A percentile compares a stretch with the other conserved stretches of the same genome.
phyloP scores from a whole-genome alignment of 2,888 invertebrate species.

The Eurois occulta region DNA sequence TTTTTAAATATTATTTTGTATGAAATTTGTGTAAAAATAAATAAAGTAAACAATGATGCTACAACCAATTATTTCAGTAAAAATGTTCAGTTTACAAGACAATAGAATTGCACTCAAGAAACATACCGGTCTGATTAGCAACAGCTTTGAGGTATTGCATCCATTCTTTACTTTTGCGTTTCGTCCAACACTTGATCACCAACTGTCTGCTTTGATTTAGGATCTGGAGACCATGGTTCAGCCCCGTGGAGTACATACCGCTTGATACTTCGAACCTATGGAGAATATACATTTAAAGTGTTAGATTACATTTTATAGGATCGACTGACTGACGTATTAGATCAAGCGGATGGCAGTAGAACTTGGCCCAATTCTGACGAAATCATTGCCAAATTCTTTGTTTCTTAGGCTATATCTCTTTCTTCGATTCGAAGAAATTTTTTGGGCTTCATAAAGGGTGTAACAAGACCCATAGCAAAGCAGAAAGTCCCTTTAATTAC shows the following conservation, averaged over 20 bases:
- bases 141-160: constrained; percentile 93
- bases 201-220: constrained; percentile 96
- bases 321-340: neutral
- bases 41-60: no score
- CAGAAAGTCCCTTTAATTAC: no score
- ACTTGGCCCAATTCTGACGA: neutral
- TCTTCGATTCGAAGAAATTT: neutral
- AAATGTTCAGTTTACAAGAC: neutral
- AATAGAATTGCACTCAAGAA: neutral
- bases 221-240: constrained; percentile 96
- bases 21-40: no score
- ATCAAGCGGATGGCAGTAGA: neutral
- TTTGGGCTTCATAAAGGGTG: neutral
- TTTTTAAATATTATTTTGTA: no score
- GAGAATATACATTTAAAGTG: constrained; percentile 2
- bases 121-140: constrained; percentile 92
- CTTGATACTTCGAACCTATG: constrained; percentile 95
- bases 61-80: neutral
- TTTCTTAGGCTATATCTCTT: neutral
- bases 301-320: neutral
- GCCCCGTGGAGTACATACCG: constrained; percentile 97
- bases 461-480: no score
- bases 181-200: constrained; percentile 96
- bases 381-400: neutral
- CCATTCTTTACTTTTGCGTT: constrained; percentile 97